Base-by-base conservation (phyloP, 2,888 invertebrate species). In the Lamellibrachia columna region DNA sequence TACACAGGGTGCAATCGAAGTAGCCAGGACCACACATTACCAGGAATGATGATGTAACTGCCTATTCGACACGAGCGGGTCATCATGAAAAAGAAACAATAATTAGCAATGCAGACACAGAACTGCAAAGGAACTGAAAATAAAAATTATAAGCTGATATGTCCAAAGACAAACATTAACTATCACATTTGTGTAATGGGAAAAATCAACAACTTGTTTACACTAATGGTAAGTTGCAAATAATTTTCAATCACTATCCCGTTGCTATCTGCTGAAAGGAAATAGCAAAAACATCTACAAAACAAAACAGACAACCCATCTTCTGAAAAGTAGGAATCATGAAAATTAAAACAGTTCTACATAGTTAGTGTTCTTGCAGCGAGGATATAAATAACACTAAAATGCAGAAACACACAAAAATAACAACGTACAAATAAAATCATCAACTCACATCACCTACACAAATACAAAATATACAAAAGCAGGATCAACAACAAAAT, bases 11-110 rank as follows among this genome's bases (percentile, higher is more conserved):
- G 75, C 75, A 75, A 75, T 75, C 75, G 15, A 75, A 22, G 22
- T 22, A 75, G 75, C 75, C 6, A n/a, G 75, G 75, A 75, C 75
- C 15, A 75, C 60, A 60, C 75, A n/a, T 75, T 75, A 75, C 75
- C 75, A 75, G 75, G 75, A 75, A 75, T 75, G 75, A 75, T 75
- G 75, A 75, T 22, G 22, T 75, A 75, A 75, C 75, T 75, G 75
- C 75, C 75, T 75, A 75, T 75, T 75, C 75, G 22, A n/a, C 75
- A 75, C 75, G 22, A 15, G 75, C 75, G n/a, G n/a, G 75, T 75
- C 75, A 75, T 75, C 75, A 75, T 75, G 75, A 75, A 75, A 75
- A 75, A 75, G 75, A 75, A 75, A 22, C n/a, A 75, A 75, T 75
- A 75, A 75, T 75, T 75, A 75, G 75, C 75, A 75, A 75, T 22